Base-by-base conservation (phyloP, 2,113 vertebrate species). In the Tenrec ecaudatus region DNA sequence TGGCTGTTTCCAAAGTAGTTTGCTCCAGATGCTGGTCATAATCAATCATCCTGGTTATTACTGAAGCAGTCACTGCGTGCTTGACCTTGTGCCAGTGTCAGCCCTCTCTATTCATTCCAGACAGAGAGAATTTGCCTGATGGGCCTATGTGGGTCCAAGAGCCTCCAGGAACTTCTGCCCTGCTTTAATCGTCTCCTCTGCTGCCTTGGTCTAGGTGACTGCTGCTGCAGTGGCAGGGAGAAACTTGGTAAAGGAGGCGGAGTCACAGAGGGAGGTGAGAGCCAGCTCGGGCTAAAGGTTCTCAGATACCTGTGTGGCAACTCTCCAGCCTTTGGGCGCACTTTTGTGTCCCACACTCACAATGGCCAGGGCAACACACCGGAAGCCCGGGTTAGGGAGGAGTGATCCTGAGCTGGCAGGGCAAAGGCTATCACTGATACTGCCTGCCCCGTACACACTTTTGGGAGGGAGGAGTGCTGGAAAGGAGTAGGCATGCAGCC, bases 161-260 rank as follows among this genome's bases (percentile, higher is more conserved):
- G 3, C 80, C 68, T 87, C 91, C 89, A 88, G 58, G 23, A 91
- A 93, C 73, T 77, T 93, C 82, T 94, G 58, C 88, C 82, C 57
- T 31, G 33, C 75, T 96, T 97, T 97, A 95, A 97, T 95, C 92
- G 96, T 93, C 76, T 96, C 94, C 92, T 97, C 95, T 96, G 94
- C 93, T 96, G 96, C 92, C 95, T 94, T 96, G 94, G 85, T 97
- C 95, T 97, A 97, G 96, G 96, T 97, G 96, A 97, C 94, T 97
- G 96, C 94, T 97, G 97, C 96, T 97, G 95, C 94, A 93, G 84
- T 89, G 81, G 95, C 94, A 94, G 86, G 90, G 81, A 94, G 92
- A 95, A 95, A 80, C 66, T 86, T 98, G 96, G 71, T 31, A 7
- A 96, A 97, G 96, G 93, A 97, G 38, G 92, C 94, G 94, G 96